Base-by-base conservation (phyloP, 53 echinoderm and acorn worm genomes). In the Crossaster papposus region DNA sequence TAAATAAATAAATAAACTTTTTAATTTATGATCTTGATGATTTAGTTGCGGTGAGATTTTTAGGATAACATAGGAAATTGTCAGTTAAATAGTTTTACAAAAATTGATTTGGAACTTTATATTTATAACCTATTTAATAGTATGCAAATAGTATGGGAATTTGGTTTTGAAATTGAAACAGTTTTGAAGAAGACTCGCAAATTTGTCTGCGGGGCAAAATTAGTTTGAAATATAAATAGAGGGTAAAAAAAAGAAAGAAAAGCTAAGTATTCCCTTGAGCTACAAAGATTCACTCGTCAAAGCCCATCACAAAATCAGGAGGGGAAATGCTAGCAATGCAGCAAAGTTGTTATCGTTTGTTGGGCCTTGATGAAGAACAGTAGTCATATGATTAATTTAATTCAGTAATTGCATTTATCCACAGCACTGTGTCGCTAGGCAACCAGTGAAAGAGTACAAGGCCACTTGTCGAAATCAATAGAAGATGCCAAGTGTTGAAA, bases 381-480 rank as follows among this genome's bases (percentile, higher is more conserved):
- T 76, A 77, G 77, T 64, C 77, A 33, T 38, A 36, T 87, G 54
- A 87, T 87, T 87, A 87, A 87, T 87, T 87, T 87, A 77, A 76
- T 87, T 58, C 87, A 87, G 77, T 77, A 77, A 87, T 87, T 87
- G 87, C 87, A 87, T 87, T 87, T 87, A 77, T 72, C 87, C 62
- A 63, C 12, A 31, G 87, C 64, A 87, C 55, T 62, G 76, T 35
- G 87, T 87, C 76, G 87, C 87, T 34, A 14, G 76, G 87, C 87
- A 87, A 87, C 80, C 3, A 33, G 64, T 36, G 68, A 28, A 62
- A 87, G 75, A 87, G 87, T 87, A 87, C 87, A 87, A 87, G 87
- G 87, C 33, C 87, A 87, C 87, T 87, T 77, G 87, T 87, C 87
- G 24, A 63, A 87, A 87, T 76, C 87, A 63, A 87, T 85, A 52